These are phyloP conservation scores for Parasteatoda tepidariorum DNA, from an alignment of 1,140 invertebrate species.

Conservation along the genomic window DNA sequence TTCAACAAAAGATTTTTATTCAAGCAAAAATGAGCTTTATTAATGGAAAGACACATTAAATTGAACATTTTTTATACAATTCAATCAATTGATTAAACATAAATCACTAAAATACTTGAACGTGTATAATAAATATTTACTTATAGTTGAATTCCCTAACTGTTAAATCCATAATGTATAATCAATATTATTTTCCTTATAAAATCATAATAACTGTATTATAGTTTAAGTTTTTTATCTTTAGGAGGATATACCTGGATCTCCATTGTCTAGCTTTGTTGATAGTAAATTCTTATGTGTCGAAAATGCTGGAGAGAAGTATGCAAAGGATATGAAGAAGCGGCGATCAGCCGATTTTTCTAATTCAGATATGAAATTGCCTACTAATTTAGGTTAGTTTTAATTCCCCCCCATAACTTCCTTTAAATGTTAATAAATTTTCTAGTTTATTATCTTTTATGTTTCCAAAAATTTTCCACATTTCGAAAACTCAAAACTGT, in stretches of 20 bases:
- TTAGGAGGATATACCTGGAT: slow-evolving; percentile 66
- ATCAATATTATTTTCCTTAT: too few species aligned
- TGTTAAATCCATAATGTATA: too few species aligned
- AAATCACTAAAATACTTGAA: too few species aligned
- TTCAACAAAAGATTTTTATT: too few species aligned
- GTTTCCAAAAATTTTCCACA: slow-evolving; percentile 43
- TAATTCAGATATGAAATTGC: slow-evolving; percentile 15
- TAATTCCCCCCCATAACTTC: too few species aligned
- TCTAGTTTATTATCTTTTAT: neutral
- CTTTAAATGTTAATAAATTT: neutral
- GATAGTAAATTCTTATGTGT: slow-evolving; percentile 63
- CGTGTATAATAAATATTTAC: too few species aligned
- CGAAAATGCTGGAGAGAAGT: slow-evolving; percentile 34
- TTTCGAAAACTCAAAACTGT: slow-evolving; percentile 68
- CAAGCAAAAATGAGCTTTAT: too few species aligned
- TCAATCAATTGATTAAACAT: too few species aligned
- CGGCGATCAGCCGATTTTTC: slow-evolving; percentile 36
- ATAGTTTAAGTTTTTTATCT: slow-evolving; percentile 28
- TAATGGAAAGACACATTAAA: too few species aligned
- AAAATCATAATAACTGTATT: too few species aligned
- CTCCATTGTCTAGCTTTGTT: slow-evolving; percentile 66
- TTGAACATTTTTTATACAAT: too few species aligned
- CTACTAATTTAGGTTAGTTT: slow-evolving; percentile 38
- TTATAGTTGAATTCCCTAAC: too few species aligned
- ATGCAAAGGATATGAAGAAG: slow-evolving; percentile 38